A percentile compares a stretch with the other conserved stretches of the same genome.
Conservation (phyloP, 1,140 invertebrate genomes). For the Drosophila neocordata region DNA sequence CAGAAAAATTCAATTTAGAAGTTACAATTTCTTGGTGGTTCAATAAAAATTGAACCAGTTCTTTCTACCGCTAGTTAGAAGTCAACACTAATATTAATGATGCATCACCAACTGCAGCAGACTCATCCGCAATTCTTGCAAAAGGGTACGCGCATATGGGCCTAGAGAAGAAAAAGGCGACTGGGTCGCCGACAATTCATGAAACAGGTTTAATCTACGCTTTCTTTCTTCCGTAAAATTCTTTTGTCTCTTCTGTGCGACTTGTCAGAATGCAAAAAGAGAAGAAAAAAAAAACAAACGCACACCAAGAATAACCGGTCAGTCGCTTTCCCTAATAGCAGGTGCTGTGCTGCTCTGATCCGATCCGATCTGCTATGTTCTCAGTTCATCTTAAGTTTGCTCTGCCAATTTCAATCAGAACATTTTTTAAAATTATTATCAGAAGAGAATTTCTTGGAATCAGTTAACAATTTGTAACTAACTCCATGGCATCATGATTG, state of each 20-base stretch:
- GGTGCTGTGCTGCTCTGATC: not conserved
- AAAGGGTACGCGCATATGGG: conserved; percentile 39
- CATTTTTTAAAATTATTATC: conserved; percentile 11
- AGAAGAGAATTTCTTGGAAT: conserved; percentile 8
- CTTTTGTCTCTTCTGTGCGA: conserved; percentile 7
- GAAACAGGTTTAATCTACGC: conserved; percentile 15
- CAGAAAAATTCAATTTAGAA: no score
- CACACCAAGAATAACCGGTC: conserved; percentile 1
- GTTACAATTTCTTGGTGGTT: no score
- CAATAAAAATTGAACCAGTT: not conserved
- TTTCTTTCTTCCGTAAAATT: conserved; percentile 12
- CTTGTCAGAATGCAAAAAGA: conserved; percentile 2
- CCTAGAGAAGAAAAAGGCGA: conserved; percentile 38
- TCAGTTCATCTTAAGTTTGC: not conserved
- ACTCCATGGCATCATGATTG: conserved; percentile 3
- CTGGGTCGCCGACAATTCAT: conserved; percentile 40
- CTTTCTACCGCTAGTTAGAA: not conserved
- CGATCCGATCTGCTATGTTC: not conserved
- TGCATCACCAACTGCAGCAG: conserved; percentile 40
- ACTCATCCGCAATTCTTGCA: conserved; percentile 40
- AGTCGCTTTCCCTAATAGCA: conserved; percentile 5
- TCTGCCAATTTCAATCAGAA: conserved; percentile 5
- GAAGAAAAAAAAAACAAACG: not conserved
- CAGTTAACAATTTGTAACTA: conserved; percentile 5
- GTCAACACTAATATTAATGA: conserved; percentile 32